Conservation (phyloP, 2,888 invertebrate species). For the Polyploca ridens region DNA sequence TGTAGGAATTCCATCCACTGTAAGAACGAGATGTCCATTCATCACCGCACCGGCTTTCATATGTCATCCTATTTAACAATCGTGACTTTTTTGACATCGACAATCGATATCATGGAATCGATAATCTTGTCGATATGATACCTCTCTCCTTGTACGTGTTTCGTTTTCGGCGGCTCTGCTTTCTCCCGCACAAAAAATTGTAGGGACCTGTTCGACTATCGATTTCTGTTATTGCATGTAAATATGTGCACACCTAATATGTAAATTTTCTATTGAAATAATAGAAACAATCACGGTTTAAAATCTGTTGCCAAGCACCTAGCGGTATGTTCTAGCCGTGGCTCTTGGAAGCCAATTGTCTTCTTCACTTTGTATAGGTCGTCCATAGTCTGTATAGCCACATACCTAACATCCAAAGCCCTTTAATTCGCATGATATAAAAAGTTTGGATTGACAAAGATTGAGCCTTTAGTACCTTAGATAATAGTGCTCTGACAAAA, state of each 20-base stretch:
- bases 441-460: neutral
- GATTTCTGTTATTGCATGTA: constrained; percentile 39
- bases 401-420: no score
- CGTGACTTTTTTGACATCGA: constrained; percentile 34
- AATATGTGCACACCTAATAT: neutral
- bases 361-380: no score
- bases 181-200: constrained; percentile 66
- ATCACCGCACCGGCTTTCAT: constrained; percentile 19
- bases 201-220: constrained; percentile 48
- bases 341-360: no score
- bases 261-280: neutral
- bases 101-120: constrained; percentile 4
- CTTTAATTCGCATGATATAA: no score
- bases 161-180: constrained; percentile 33
- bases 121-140: constrained; percentile 8
- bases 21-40: neutral
- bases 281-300: no score
- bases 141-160: constrained; percentile 1
- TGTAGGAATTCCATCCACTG: neutral
- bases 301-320: no score
- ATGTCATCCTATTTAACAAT: constrained; percentile 30
- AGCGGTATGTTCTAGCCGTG: no score
- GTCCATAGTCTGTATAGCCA: no score
- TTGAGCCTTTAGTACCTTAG: neutral
- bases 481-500: neutral